Conservation (phyloP, 2,797 vertebrate genomes). For the Yasuhikotakia modesta region DNA sequence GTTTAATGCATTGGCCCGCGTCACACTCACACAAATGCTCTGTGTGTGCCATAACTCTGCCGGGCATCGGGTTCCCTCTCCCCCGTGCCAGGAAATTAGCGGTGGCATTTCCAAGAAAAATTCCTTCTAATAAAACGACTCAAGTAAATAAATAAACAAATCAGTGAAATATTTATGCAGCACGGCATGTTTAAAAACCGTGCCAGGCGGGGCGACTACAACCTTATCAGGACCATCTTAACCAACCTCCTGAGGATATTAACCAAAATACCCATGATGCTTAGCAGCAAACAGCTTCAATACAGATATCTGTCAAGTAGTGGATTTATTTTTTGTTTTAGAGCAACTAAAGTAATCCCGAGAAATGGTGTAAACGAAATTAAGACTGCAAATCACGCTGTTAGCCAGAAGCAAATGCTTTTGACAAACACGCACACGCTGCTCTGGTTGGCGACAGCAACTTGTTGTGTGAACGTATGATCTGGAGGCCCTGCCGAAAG, state of each 20-base stretch:
- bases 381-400: constrained; percentile 23
- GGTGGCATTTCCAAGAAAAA: constrained; percentile 74
- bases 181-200: constrained; percentile 54
- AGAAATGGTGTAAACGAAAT: constrained; percentile 11
- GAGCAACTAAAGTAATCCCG: not conserved
- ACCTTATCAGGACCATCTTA: constrained; percentile 52
- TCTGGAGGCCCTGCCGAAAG: not conserved
- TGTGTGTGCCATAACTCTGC: constrained; percentile 56
- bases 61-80: constrained; percentile 60
- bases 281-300: constrained; percentile 16
- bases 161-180: constrained; percentile 73
- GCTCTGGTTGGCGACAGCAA: not conserved
- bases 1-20: constrained; percentile 60
- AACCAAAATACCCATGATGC: constrained; percentile 23
- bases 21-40: constrained; percentile 67
- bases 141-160: constrained; percentile 72
- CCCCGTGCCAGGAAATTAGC: constrained; percentile 73
- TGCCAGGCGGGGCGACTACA: constrained; percentile 16
- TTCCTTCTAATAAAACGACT: constrained; percentile 74
- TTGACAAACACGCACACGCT: not conserved
- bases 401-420: constrained; percentile 6
- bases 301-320: constrained; percentile 25
- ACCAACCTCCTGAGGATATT: constrained; percentile 43
- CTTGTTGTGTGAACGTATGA: not conserved
- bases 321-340: not conserved